phyloP scores from a whole-genome alignment of 2,797 vertebrate genomes.

The Tapera naevia region DNA sequence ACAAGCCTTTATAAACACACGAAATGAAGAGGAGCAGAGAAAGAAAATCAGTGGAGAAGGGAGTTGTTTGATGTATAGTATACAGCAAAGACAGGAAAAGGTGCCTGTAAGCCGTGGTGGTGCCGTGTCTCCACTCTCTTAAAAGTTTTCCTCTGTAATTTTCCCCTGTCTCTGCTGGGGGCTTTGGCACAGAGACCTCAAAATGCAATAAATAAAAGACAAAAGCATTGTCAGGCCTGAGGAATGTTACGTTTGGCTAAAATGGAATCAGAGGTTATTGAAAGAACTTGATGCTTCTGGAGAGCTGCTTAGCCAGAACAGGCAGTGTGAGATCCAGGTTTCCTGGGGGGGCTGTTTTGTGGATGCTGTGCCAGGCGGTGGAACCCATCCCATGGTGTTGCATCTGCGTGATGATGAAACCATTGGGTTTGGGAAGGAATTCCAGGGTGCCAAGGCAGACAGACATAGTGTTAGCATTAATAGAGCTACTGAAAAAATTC shows the following conservation, averaged over 20 bases:
- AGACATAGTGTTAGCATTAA: not conserved
- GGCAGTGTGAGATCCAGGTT: rapidly evolving
- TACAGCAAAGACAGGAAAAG: not conserved
- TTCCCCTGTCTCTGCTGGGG: not conserved
- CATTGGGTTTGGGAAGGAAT: not conserved
- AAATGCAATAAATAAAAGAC: not conserved
- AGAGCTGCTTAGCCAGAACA: not conserved
- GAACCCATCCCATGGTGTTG: not conserved
- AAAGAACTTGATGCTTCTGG: not conserved
- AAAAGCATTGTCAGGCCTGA: not conserved
- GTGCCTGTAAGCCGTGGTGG: rapidly evolving
- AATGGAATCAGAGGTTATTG: not conserved
- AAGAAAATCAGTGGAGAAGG: rapidly evolving
- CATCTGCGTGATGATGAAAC: rapidly evolving
- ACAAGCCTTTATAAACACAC: rapidly evolving
- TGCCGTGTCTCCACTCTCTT: not conserved
- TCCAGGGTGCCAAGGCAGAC: not conserved
- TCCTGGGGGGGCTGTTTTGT: not conserved
- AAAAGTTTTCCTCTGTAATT: not conserved
- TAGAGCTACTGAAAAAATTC: not conserved
- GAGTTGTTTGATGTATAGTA: rapidly evolving
- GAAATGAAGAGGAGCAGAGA: not conserved
- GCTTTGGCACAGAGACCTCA: not conserved
- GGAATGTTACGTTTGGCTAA: not conserved
- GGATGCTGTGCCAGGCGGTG: not conserved